phyloP scores from a whole-genome alignment of 2,888 invertebrate species.

The Pandemis heparana region DNA sequence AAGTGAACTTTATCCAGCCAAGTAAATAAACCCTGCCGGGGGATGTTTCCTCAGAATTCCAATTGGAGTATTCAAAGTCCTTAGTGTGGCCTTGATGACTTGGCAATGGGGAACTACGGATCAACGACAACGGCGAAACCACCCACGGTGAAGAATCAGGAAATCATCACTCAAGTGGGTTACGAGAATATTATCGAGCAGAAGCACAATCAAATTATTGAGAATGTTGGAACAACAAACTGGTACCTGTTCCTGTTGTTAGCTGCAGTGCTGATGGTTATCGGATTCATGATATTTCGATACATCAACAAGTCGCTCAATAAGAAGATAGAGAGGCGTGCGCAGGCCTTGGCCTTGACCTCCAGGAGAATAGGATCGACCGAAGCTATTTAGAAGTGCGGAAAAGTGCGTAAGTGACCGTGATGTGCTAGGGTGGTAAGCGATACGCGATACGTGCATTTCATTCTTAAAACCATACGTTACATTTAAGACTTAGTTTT shows the following conservation, averaged over 20 bases:
- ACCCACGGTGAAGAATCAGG: not conserved
- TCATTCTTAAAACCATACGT: too few species aligned
- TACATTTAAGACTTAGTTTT: too few species aligned
- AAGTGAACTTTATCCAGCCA: too few species aligned
- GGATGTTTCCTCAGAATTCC: not conserved
- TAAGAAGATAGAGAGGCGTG: slow-evolving; percentile 13
- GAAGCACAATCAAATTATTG: not conserved
- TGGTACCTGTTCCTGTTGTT: not conserved
- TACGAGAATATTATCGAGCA: not conserved
- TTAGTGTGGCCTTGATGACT: not conserved
- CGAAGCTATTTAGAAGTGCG: not conserved
- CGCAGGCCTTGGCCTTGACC: slow-evolving; percentile 14
- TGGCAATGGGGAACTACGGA: not conserved
- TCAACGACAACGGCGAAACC: not conserved
- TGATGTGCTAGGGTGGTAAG: too few species aligned
- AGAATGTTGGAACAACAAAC: not conserved
- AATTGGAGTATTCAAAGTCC: too few species aligned
- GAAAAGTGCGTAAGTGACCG: not conserved
- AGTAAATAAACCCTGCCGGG: not conserved
- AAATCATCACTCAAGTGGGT: not conserved
- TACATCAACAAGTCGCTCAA: slow-evolving; percentile 12
- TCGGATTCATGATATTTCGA: not conserved
- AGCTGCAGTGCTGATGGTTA: not conserved
- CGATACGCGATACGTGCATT: too few species aligned
- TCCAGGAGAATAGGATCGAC: not conserved